Conservation (phyloP, 2,797 vertebrate genomes). For the Dipus sagitta region DNA sequence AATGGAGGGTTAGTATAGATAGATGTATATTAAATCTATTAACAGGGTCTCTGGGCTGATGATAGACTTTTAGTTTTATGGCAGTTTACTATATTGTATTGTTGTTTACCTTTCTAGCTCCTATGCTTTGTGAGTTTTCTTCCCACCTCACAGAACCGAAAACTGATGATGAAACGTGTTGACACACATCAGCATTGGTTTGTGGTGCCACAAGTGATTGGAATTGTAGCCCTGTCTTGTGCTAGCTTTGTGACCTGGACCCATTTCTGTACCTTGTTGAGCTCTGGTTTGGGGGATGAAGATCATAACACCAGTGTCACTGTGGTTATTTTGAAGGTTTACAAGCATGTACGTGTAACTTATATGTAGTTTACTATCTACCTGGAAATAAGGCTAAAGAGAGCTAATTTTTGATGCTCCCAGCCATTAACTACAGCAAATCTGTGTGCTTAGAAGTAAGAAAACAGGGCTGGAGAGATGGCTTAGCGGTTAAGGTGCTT, state of each 20-base stretch:
- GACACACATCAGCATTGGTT: neutral
- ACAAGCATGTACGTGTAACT: neutral
- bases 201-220: neutral
- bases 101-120: conserved; percentile 33
- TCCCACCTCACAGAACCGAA: neutral
- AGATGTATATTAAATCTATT: neutral
- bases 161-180: neutral
- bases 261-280: neutral
- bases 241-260: neutral
- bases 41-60: neutral
- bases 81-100: neutral
- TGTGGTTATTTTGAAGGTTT: conserved; percentile 42
- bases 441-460: neutral
- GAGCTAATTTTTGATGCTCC: conserved; percentile 19
- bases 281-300: neutral
- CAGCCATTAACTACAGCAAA: neutral
- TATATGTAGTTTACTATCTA: neutral
- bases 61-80: neutral
- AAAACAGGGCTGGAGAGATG: too few relatives aligned
- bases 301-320: neutral
- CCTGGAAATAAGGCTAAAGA: conserved; percentile 8
- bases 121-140: neutral
- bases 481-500: too few relatives aligned
- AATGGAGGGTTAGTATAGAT: neutral
- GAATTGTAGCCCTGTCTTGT: neutral